Evolutionary conservation across 2,888 invertebrate genomes (phyloP).

Genomic region (Drosophila limbata): DNA sequence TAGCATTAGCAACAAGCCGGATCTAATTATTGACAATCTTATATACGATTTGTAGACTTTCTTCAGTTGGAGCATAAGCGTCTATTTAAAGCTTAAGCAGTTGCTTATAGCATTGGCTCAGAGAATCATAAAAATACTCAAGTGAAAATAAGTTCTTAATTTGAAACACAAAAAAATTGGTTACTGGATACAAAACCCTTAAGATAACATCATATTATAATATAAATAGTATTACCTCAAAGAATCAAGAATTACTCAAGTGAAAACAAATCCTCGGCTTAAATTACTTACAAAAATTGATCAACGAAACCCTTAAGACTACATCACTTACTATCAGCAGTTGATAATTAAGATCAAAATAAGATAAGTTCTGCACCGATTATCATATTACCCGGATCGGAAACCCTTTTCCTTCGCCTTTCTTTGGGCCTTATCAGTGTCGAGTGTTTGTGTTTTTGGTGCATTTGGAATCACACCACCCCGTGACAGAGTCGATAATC

Average conservation of each 20-base stretch:
- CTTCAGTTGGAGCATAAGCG: not conserved
- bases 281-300: not conserved
- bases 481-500: constrained; percentile 47
- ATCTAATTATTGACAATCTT: constrained; percentile 21
- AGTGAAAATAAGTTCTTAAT: not conserved
- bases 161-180: not conserved
- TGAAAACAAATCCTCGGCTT: not conserved
- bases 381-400: constrained; percentile 12
- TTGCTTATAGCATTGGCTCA: not conserved
- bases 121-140: not conserved
- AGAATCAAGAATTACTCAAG: not conserved
- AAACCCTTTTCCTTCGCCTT: constrained; percentile 8
- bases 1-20: constrained; percentile 24
- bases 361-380: not conserved
- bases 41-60: constrained; percentile 3
- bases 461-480: constrained; percentile 42
- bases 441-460: constrained; percentile 10
- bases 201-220: no score
- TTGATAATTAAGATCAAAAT: not conserved
- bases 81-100: not conserved
- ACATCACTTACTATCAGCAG: not conserved
- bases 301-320: not conserved
- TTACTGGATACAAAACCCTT: no score
- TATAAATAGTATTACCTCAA: not conserved
- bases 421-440: constrained; percentile 26